Evolutionary conservation across 1,140 invertebrate genomes (phyloP).

Genomic region (Scylla paramamosain): DNA sequence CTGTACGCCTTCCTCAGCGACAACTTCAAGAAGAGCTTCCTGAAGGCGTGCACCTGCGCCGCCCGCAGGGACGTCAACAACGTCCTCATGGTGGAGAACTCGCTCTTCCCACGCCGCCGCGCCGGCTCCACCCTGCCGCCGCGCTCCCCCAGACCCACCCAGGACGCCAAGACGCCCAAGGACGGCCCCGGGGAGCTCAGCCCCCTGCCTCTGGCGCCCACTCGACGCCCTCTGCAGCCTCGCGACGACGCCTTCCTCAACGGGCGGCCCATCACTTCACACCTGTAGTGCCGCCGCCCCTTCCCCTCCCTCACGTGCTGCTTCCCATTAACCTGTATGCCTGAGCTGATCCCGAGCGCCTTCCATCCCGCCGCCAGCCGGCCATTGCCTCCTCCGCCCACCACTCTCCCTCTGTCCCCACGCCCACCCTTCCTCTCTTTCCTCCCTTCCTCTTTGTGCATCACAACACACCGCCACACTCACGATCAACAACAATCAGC

Average conservation of each 20-base stretch:
- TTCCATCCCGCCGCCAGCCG: too few species aligned
- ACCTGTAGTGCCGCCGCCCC: slow-evolving; percentile 16
- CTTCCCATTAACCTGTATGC: not conserved
- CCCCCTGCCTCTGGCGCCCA: slow-evolving; percentile 27
- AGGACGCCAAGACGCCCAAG: slow-evolving; percentile 24
- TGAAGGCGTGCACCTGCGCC: slow-evolving; percentile 62
- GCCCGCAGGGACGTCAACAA: slow-evolving; percentile 59
- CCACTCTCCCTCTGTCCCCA: too few species aligned
- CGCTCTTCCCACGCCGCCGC: slow-evolving; percentile 51
- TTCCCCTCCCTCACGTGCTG: too few species aligned
- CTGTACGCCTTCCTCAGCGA: slow-evolving; percentile 68
- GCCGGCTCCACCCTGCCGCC: slow-evolving; percentile 42
- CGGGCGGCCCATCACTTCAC: slow-evolving; percentile 53
- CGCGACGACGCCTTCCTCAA: slow-evolving; percentile 64
- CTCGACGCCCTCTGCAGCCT: slow-evolving; percentile 34
- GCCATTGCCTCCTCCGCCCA: too few species aligned
- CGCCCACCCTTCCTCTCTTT: too few species aligned
- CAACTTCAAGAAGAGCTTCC: slow-evolving; percentile 68
- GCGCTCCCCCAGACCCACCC: not conserved
- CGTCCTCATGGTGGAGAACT: slow-evolving; percentile 55
- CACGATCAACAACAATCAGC: too few species aligned
- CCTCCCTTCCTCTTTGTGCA: too few species aligned
- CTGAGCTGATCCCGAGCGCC: too few species aligned
- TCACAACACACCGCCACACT: too few species aligned
- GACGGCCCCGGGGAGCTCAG: not conserved